phyloP scores from a whole-genome alignment of 2,888 invertebrate genomes.

The Kryphioiulus occultus region DNA sequence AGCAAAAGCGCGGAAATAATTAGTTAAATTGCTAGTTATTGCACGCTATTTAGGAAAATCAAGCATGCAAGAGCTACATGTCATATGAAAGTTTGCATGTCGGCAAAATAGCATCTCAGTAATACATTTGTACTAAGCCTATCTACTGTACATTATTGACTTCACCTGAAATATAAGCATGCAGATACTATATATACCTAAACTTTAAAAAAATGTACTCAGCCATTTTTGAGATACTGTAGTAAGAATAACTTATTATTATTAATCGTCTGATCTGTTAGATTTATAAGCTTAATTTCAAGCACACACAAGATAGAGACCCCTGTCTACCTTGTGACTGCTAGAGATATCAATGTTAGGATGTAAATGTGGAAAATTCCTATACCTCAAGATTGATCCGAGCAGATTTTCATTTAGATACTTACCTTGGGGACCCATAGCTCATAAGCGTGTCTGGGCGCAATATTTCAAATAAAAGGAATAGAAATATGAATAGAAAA shows the following conservation, averaged over 20 bases:
- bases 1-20: neutral
- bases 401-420: neutral
- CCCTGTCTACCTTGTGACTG: no score
- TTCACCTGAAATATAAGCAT: no score
- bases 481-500: neutral
- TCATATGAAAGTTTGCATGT: neutral
- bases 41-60: neutral
- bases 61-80: neutral
- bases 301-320: no score
- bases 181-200: no score
- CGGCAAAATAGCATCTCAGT: neutral
- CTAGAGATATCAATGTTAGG: no score
- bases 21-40: neutral
- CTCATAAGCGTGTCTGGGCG: neutral
- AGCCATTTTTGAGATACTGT: no score
- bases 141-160: no score
- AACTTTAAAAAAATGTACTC: no score
- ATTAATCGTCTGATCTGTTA: no score
- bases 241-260: no score
- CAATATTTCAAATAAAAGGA: neutral
- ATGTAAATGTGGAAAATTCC: neutral
- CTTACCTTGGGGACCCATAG: neutral
- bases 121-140: no score
- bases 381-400: neutral
- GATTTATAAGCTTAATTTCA: no score